Base-by-base conservation (phyloP, 1,140 invertebrate genomes). In the Halesus radiatus region DNA sequence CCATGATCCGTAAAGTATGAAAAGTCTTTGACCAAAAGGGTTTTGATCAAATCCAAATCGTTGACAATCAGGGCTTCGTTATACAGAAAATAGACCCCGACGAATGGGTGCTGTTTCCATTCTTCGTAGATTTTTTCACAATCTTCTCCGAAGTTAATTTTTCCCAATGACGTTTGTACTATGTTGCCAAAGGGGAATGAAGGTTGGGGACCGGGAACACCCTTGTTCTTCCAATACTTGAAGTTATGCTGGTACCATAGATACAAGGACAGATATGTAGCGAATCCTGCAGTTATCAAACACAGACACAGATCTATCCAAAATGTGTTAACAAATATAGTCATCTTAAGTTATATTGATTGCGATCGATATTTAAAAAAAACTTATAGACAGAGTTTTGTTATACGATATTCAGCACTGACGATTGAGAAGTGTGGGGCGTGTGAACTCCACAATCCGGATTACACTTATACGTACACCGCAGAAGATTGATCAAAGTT, bases 1-100 rank as follows among this genome's bases (percentile, higher is more conserved):
- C 90, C 88, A 18, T 91, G 88, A 45, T 91, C 90, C 81, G 90
- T 87, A 80, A 92, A 93, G 84, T 90, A 86, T 74, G 88, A 86
- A 80, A 92, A 92, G 85, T 93, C 91, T 84, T 91, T 92, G 10
- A 92, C 88, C 60, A 93, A 84, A 13, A 93, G 87, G 53, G 87
- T 85, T 66, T 92, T 91, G 3, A 92, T 90, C 50, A 93, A 84
- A 56, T 92, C 90, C 5, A 87, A 86, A 80, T 90, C 90, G 22
- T 90, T 85, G 4, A 91, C 82, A 3, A 88, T 81, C 3, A 92
- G 78, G 13, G 87, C 84, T 0, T 92, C 92, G 3, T 89, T 87
- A 6, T 86, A 85, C 81, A 86, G 85, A 54, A 84, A 85, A 18
- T 84, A 89, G 1, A 87, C 76, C 18, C 88, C 88, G 16, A 87